A percentile compares a stretch with the other conserved stretches of the same genome.
phyloP scores from a whole-genome alignment of 37 sponge, comb jelly and placozoan species.

The Haliclona indistincta region DNA sequence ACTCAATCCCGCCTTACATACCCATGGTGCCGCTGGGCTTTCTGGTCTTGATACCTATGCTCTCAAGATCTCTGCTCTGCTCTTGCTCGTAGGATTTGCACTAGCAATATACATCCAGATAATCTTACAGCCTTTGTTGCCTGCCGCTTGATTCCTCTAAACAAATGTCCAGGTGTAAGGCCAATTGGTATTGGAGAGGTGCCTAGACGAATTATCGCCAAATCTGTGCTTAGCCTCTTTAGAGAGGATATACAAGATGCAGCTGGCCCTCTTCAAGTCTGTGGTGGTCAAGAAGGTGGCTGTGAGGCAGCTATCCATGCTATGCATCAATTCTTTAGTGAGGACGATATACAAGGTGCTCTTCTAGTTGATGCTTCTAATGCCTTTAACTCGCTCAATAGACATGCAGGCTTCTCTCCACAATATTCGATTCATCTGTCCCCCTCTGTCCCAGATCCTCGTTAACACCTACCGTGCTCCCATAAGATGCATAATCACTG shows the following conservation, averaged over 20 bases:
- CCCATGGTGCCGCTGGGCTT: too few species aligned
- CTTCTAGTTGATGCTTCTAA: constrained; percentile 66
- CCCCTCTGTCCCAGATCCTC: constrained; percentile 28
- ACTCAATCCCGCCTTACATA: too few species aligned
- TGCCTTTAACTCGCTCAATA: too few species aligned
- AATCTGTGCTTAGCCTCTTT: constrained; percentile 27
- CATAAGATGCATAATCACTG: constrained; percentile 4
- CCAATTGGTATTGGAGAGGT: too few species aligned
- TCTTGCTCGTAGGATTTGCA: constrained; percentile 33
- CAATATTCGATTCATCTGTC: constrained; percentile 50
- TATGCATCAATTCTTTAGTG: too few species aligned
- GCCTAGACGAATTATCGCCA: constrained; percentile 50
- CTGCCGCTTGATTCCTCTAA: too few species aligned
- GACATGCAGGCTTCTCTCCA: constrained; percentile 53
- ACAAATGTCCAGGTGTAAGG: too few species aligned
- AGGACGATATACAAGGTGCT: constrained; percentile 27
- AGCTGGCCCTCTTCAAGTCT: constrained; percentile 60
- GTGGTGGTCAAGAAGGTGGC: constrained; percentile 73
- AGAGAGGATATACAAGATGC: constrained; percentile 33
- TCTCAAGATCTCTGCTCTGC: constrained; percentile 28
- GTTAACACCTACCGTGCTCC: constrained; percentile 35
- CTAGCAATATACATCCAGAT: constrained; percentile 38
- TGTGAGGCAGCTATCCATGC: too few species aligned
- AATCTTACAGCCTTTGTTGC: constrained; percentile 22
- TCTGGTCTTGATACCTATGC: too few species aligned